Base-by-base conservation (phyloP, 2,888 invertebrate genomes). In the Digitonthophagus gazella region DNA sequence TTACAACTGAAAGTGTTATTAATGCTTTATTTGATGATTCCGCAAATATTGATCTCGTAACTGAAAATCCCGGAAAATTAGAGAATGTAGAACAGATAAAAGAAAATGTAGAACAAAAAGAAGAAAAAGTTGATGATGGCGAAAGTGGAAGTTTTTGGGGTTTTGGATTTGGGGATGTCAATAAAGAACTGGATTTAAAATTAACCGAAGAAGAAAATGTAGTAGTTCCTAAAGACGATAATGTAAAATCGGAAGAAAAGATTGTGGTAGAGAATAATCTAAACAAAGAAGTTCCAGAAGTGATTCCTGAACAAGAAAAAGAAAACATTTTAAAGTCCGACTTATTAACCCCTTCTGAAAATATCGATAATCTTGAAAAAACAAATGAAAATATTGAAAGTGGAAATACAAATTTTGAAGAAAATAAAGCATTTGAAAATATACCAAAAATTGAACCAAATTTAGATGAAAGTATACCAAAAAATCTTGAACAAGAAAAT, bases 161-260 rank as follows among this genome's bases (percentile, higher is more conserved):
- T 63, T 54, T 55, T 61, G 61, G 19, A 3, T 22, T 18, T 11
- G 63, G 16, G 15, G 55, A 44, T 18, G 44, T 44, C 11, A 58
- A 65, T 55, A 54, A 55, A 15, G 15, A 58, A 54, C 18, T 67
- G 73, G 68, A 73, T 56, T 72, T 70, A 1, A 69, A 73, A 1
- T 61, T 68, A 11, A 66, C 68, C n/a, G 71, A 72, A 11, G 54
- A 68, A 58, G 58, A 20, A 56, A 44, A 15, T 61, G 64, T 67
- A 58, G 57, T 44, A 64, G 14, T 14, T 57, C 14, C 57, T 6
- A 5, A 66, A 56, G 66, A 19, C 5, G 3, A 65, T 54, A 54
- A 54, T 54, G 19, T 18, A 15, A 64, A 64, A 22, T 15, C 58
- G 3, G 16, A 63, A 63, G 14, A 57, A 2, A 44, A 57, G 19